phyloP scores from a whole-genome alignment of 2,113 vertebrate genomes.

The Malurus alboscapulatus region DNA sequence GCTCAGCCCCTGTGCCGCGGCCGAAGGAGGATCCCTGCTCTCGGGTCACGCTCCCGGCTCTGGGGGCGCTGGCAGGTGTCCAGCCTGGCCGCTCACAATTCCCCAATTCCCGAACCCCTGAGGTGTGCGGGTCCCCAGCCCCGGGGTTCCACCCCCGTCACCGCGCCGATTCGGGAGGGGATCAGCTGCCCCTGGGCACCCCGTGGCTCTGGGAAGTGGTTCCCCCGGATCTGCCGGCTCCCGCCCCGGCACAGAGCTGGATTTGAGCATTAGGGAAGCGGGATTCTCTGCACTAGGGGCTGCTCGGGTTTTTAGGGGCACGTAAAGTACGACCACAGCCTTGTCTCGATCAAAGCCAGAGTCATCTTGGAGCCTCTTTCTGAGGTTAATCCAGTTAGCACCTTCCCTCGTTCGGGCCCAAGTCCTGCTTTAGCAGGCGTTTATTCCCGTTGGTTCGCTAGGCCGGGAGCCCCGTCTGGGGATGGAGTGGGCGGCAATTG shows the following conservation, averaged over 20 bases:
- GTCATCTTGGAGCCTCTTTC: not conserved
- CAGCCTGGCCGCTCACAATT: not conserved
- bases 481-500: accelerated
- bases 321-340: accelerated
- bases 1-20: not conserved
- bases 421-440: not conserved
- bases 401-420: accelerated
- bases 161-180: accelerated
- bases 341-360: not conserved
- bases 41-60: not conserved
- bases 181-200: not conserved
- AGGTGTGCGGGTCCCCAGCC: not conserved
- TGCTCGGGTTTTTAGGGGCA: accelerated
- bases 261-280: accelerated
- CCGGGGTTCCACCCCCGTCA: not conserved
- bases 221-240: not conserved
- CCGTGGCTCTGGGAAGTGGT: not conserved
- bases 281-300: accelerated
- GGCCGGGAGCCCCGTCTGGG: not conserved
- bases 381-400: not conserved
- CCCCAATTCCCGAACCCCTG: accelerated
- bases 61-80: not conserved
- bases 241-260: accelerated
- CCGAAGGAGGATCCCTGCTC: not conserved
- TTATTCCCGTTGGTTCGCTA: not conserved